Conservation (phyloP, 2,888 invertebrate genomes). For the Rhodophaea formosa region DNA sequence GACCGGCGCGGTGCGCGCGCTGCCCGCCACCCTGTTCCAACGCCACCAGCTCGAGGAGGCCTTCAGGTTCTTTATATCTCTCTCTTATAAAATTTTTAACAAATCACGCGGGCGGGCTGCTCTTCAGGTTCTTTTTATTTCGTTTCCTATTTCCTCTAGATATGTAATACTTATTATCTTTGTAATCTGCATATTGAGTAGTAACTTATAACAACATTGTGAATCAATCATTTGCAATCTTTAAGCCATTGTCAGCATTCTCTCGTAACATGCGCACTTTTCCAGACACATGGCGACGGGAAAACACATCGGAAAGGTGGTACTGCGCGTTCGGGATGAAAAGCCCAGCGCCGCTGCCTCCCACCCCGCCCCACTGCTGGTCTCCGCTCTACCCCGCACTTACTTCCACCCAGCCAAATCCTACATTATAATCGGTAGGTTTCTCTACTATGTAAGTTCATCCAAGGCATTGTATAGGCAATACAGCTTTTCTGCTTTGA, state of each 20-base stretch:
- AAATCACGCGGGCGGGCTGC: too few relatives aligned
- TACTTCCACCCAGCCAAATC: constrained; percentile 90
- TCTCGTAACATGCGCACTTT: not conserved
- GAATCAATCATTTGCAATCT: not conserved
- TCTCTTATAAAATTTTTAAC: too few relatives aligned
- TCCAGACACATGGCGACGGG: constrained; percentile 94
- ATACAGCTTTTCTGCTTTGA: too few relatives aligned
- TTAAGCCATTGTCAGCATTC: not conserved
- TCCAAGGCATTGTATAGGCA: not conserved
- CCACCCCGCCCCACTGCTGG: constrained; percentile 77
- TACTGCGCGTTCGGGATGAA: constrained; percentile 93
- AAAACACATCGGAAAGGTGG: constrained; percentile 98
- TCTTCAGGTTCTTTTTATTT: too few relatives aligned
- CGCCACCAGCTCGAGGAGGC: constrained; percentile 95
- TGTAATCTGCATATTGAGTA: too few relatives aligned
- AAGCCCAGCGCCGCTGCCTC: constrained; percentile 70
- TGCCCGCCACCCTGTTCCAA: constrained; percentile 92
- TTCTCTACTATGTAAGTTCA: not conserved
- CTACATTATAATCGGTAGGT: constrained; percentile 87
- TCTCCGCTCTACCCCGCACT: constrained; percentile 91
- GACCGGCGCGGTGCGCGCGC: constrained; percentile 92
- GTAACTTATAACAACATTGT: too few relatives aligned
- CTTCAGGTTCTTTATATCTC: too few relatives aligned
- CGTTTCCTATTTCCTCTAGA: too few relatives aligned
- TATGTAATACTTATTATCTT: too few relatives aligned